phyloP scores from a whole-genome alignment of 2,797 vertebrate species.

The Coreius guichenoti region DNA sequence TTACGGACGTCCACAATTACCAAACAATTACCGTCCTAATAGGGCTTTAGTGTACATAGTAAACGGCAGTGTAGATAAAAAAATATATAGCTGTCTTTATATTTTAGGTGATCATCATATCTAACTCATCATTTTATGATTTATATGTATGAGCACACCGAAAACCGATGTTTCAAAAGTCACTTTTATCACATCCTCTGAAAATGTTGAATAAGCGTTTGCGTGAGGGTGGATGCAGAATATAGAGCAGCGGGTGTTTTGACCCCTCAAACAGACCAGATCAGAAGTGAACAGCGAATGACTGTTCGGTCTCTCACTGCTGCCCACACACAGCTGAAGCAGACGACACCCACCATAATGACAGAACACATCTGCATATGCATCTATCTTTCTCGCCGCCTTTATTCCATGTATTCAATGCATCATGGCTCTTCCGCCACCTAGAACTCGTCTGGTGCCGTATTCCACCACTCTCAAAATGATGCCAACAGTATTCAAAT shows the following conservation, averaged over 20 bases:
- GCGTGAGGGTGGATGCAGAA: constrained; percentile 33
- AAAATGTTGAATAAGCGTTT: constrained; percentile 15
- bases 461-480: background rate
- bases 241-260: constrained; percentile 29
- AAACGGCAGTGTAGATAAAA: too few species aligned
- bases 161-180: constrained; percentile 1
- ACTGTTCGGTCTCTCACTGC: constrained; percentile 32
- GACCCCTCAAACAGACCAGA: constrained; percentile 17
- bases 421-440: constrained; percentile 11
- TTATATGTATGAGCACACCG: background rate
- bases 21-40: too few species aligned
- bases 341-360: constrained; percentile 25
- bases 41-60: too few species aligned
- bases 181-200: background rate
- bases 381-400: background rate
- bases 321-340: constrained; percentile 33
- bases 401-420: background rate
- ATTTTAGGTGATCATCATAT: background rate
- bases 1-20: too few species aligned
- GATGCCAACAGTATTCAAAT: background rate
- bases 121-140: background rate
- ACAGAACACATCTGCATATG: constrained; percentile 30
- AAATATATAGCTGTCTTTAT: background rate
- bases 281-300: constrained; percentile 17
- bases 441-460: background rate